These are phyloP conservation scores for Cetonia aurata DNA, from an alignment of 2,888 invertebrate genomes.

Conservation along the genomic window DNA sequence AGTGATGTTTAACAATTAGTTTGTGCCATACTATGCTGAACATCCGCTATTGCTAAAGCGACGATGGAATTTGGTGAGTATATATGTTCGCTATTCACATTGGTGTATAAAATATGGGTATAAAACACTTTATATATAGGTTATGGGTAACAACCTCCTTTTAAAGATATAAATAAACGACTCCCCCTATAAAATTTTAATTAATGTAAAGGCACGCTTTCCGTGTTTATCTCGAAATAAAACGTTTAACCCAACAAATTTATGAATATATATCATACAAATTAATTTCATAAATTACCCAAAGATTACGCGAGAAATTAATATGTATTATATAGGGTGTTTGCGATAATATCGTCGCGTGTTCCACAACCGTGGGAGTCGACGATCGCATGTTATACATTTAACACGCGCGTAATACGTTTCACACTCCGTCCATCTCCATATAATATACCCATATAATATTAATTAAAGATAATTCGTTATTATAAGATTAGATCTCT, in stretches of 20 bases:
- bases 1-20: too few species aligned
- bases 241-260: conserved; percentile 29
- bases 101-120: too few species aligned
- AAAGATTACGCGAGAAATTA: conserved; percentile 11
- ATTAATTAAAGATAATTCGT: neutral
- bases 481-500: too few species aligned
- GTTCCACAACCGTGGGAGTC: too few species aligned
- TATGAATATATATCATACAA: conserved; percentile 9
- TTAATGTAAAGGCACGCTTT: neutral
- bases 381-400: conserved; percentile 16
- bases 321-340: conserved; percentile 34
- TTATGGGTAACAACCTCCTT: too few species aligned
- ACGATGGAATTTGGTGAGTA: too few species aligned
- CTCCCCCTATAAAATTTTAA: too few species aligned
- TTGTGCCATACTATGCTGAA: too few species aligned
- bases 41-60: too few species aligned
- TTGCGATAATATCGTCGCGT: conserved; percentile 19
- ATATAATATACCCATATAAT: neutral
- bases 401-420: conserved; percentile 7
- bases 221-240: conserved; percentile 20
- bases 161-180: too few species aligned
- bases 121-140: too few species aligned
- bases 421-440: conserved; percentile 22
- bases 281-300: conserved; percentile 24
- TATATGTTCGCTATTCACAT: too few species aligned